These are phyloP conservation scores for Sigmodon hispidus DNA, from an alignment of 2,113 vertebrate genomes.

Conservation along the genomic window DNA sequence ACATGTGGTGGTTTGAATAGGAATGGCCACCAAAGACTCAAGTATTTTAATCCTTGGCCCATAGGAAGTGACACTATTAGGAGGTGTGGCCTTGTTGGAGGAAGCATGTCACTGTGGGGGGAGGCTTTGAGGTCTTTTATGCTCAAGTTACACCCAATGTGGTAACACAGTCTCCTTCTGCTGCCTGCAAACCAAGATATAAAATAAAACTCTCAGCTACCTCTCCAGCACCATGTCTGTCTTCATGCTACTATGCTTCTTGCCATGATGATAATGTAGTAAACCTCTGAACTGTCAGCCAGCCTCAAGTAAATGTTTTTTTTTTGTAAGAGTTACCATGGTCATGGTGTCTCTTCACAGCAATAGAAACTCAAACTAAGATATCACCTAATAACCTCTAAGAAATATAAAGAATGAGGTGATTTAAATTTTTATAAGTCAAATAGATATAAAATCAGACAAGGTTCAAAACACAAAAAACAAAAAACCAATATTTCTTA, in stretches of 20 bases:
- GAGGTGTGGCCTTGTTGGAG: too few species aligned
- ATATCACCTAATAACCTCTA: not conserved
- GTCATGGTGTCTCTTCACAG: not conserved
- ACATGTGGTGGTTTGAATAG: too few species aligned
- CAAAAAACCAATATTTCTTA: not conserved
- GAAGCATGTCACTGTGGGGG: too few species aligned
- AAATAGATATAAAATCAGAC: not conserved
- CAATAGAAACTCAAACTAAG: not conserved
- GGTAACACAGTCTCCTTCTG: too few species aligned
- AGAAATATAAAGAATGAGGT: not conserved
- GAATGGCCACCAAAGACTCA: too few species aligned
- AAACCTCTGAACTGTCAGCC: not conserved
- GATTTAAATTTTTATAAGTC: not conserved
- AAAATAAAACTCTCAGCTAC: not conserved
- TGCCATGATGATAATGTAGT: not conserved
- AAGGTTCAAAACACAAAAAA: slow-evolving; percentile 11
- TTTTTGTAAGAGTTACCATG: not conserved
- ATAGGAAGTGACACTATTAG: too few species aligned
- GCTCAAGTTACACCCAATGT: too few species aligned
- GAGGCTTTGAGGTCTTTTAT: too few species aligned
- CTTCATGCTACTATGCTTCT: not conserved
- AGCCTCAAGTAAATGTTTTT: not conserved
- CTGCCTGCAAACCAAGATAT: not conserved
- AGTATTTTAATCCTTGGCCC: too few species aligned
- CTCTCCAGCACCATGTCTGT: not conserved